Percentiles rank a stretch among this genome's conserved stretches.
These are phyloP conservation scores for Sebastes trivittatus DNA, from an alignment of 2,797 vertebrate species.

Conservation along the genomic window DNA sequence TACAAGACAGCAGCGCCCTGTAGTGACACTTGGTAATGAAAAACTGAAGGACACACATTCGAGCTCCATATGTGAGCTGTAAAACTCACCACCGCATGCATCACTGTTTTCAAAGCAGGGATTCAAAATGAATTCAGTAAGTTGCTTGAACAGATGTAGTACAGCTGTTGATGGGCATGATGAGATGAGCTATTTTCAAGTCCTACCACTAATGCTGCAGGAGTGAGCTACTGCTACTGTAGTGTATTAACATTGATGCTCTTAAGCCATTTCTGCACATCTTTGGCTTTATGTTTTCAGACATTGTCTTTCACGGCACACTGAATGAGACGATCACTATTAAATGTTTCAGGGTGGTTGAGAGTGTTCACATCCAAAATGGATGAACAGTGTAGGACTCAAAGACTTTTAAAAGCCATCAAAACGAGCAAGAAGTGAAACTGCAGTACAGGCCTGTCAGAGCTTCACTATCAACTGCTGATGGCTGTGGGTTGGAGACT, in stretches of 20 bases:
- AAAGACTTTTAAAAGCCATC: not conserved
- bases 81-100: not conserved
- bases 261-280: not conserved
- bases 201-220: not conserved
- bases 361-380: not conserved
- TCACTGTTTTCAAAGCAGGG: not conserved
- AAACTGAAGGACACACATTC: not conserved
- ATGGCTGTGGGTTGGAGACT: not conserved
- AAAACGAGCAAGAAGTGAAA: not conserved
- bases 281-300: not conserved
- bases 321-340: not conserved
- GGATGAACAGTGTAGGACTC: too few relatives aligned
- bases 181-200: not conserved
- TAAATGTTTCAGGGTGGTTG: not conserved
- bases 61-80: not conserved
- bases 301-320: not conserved
- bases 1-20: not conserved
- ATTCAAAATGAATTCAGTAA: not conserved
- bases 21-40: not conserved
- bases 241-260: not conserved
- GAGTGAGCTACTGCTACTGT: not conserved
- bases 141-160: not conserved
- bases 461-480: not conserved
- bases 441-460: not conserved
- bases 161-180: not conserved